Evolutionary conservation across 2,113 vertebrate genomes (phyloP), one percentile per base, ranked within the genome.

Genomic region (Oostethus manadensis): DNA sequence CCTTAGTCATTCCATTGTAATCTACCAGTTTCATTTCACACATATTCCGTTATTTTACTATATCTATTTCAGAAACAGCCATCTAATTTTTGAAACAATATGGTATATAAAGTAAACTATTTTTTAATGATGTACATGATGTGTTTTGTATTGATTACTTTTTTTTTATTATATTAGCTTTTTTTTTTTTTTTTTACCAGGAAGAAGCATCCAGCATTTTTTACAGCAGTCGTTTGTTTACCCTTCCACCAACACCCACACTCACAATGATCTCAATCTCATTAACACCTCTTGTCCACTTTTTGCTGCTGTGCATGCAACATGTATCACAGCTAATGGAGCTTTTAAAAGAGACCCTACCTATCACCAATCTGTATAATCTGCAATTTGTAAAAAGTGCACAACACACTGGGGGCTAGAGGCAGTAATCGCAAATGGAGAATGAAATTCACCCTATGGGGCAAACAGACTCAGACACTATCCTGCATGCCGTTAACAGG

Each of bases 391-490:
- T 49, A 62, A 46, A 53, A 62, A 67, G 53, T 55, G 22, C n/a
- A 58, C 45, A 46, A 65, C 51, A 66, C 51, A 68, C 56, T 56
- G 60, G 54, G 73, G 71, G 68, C 47, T 11, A 29, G 16, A 51
- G 38, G 66, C 38, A 35, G 49, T 51, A 63, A 66, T 67, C 55
- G 66, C 56, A 84, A 83, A 80, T 71, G 66, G 63, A 85, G 77
- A 58, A 58, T 80, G 68, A 80, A 75, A 81, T 84, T 83, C 70
- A 77, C 68, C 68, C 78, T 62, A 71, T 76, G 74, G 74, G 83
- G 51, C 61, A 65, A 78, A 71, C 62, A 57, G 61, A 64, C 51
- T 40, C 22, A 62, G 64, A 60, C 47, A 64, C 61, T 62, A 71
- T 51, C 43, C 9, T 57, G 53, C 21, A 65, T 57, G 59, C 67